phyloP scores from a whole-genome alignment of 2,888 invertebrate genomes.

The Gymnosoma rotundatum region DNA sequence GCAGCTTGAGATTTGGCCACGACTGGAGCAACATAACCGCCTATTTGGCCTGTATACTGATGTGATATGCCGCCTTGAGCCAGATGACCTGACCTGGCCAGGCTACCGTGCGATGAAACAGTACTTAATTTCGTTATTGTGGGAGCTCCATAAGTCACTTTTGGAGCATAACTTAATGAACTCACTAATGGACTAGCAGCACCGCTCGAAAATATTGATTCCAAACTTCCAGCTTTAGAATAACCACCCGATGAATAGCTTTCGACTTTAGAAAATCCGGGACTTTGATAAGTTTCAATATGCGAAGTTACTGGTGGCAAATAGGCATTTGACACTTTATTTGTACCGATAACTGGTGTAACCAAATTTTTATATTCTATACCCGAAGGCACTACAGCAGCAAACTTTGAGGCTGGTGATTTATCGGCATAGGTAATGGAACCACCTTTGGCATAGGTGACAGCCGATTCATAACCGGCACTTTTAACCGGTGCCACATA shows the following conservation, averaged over 20 bases:
- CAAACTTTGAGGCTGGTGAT: slow-evolving; percentile 81
- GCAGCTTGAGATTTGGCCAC: slow-evolving; percentile 74
- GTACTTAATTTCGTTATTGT: too few species aligned
- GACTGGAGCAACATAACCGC: slow-evolving; percentile 68
- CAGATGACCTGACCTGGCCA: slow-evolving; percentile 46
- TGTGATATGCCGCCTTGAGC: slow-evolving; percentile 70
- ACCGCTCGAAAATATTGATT: slow-evolving; percentile 70
- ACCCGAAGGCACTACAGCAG: slow-evolving; percentile 82
- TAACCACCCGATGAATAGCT: slow-evolving; percentile 73
- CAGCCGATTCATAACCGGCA: slow-evolving; percentile 76
- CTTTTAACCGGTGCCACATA: slow-evolving; percentile 76
- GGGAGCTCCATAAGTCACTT: slow-evolving; percentile 72
- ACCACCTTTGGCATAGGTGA: slow-evolving; percentile 78
- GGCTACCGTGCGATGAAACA: too few species aligned
- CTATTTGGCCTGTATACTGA: slow-evolving; percentile 72
- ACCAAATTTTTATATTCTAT: slow-evolving; percentile 84
- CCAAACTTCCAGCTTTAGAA: slow-evolving; percentile 75
- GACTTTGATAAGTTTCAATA: slow-evolving; percentile 75
- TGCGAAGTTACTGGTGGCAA: slow-evolving; percentile 75
- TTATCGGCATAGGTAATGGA: slow-evolving; percentile 80
- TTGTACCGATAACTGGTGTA: slow-evolving; percentile 80
- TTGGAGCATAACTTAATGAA: slow-evolving; percentile 72
- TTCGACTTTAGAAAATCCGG: slow-evolving; percentile 76
- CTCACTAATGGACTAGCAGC: slow-evolving; percentile 46
- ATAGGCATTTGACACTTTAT: slow-evolving; percentile 74